Evolutionary conservation across 2,113 vertebrate species (phyloP).

Genomic region (Nibea albiflora): DNA sequence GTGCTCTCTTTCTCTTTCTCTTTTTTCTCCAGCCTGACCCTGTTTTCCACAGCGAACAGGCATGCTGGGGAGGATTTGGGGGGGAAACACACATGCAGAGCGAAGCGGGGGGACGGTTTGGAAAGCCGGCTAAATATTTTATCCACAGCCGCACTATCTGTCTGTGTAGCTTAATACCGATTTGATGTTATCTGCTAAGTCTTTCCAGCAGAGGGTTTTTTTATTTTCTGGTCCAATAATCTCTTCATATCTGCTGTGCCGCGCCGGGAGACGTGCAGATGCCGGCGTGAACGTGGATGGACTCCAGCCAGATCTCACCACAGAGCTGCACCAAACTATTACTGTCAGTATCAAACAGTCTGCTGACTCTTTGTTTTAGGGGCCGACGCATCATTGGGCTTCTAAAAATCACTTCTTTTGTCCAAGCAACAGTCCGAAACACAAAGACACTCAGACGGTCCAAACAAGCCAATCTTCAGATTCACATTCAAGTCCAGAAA

Average conservation of each 20-base stretch:
- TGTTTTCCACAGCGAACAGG: conserved; percentile 63
- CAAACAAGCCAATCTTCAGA: not conserved
- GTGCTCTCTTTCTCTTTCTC: conserved; percentile 65
- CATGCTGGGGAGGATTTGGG: conserved; percentile 63
- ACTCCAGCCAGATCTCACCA: not conserved
- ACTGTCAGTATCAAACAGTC: not conserved
- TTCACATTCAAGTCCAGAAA: not conserved
- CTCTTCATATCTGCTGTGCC: conserved; percentile 31
- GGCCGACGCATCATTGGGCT: not conserved
- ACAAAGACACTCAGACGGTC: not conserved
- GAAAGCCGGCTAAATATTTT: conserved; percentile 70
- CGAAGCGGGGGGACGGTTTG: conserved; percentile 45
- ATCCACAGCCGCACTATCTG: conserved; percentile 68
- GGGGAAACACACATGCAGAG: conserved; percentile 16
- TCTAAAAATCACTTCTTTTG: not conserved
- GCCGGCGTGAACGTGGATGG: not conserved
- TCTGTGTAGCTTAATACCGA: conserved; percentile 69
- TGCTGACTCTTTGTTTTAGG: not conserved
- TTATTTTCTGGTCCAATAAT: conserved; percentile 62
- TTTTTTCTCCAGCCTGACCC: conserved; percentile 69
- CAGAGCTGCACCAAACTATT: not conserved
- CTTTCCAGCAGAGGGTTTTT: conserved; percentile 59
- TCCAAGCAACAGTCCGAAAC: not conserved
- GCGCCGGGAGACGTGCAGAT: not conserved
- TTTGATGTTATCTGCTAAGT: conserved; percentile 75